Percentiles rank a stretch among this genome's conserved stretches.
Conservation (phyloP, 2,888 invertebrate species). For the Sesia apiformis region DNA sequence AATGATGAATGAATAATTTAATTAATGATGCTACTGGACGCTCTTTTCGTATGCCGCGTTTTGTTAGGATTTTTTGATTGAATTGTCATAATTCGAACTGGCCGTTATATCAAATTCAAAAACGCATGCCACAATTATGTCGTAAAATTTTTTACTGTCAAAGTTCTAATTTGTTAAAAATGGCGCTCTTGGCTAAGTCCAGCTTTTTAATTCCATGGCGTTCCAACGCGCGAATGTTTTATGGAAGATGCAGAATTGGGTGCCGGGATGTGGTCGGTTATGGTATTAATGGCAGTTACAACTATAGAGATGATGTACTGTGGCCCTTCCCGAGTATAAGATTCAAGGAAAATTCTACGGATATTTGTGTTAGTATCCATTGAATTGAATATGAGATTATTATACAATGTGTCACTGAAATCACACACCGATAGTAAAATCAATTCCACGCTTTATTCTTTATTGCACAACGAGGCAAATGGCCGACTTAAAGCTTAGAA, state of each 20-base stretch:
- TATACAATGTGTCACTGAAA: no score
- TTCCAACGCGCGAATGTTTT: constrained; percentile 1
- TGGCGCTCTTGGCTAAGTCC: background rate
- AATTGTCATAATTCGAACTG: background rate
- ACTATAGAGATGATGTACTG: constrained; percentile 73
- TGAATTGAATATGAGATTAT: no score
- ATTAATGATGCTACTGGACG: background rate
- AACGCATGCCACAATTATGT: background rate
- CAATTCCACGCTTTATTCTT: no score
- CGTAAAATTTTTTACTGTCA: background rate
- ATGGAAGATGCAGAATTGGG: constrained; percentile 62
- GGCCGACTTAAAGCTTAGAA: no score
- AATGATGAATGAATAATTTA: background rate
- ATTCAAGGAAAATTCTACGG: constrained; percentile 75
- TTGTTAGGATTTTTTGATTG: no score
- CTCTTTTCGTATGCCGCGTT: background rate
- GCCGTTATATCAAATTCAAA: background rate
- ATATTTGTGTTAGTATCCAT: constrained; percentile 59
- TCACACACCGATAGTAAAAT: no score
- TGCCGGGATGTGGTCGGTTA: constrained; percentile 79
- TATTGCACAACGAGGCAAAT: no score
- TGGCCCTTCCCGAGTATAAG: constrained; percentile 79
- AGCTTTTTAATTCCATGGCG: background rate
- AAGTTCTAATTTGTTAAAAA: background rate
- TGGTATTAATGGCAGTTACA: constrained; percentile 74